Evolutionary conservation across 2,888 invertebrate genomes (phyloP).

Genomic region (Chymomyza fuscimana): DNA sequence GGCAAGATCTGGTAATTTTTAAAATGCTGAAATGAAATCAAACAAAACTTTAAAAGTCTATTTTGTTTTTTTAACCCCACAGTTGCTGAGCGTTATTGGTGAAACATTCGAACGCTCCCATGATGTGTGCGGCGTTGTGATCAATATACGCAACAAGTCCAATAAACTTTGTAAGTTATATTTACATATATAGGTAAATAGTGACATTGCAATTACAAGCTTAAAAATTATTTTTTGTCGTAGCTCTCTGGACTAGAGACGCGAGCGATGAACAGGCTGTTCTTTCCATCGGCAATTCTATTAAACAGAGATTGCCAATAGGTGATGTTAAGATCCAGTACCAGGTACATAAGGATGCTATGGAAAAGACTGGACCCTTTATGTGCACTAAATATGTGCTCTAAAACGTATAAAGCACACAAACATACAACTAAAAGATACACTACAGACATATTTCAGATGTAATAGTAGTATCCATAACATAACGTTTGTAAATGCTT

Average conservation of each 20-base stretch:
- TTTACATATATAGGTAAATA: not conserved
- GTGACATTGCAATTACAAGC: no score
- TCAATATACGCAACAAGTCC: slow-evolving; percentile 93
- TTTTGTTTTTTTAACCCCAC: slow-evolving; percentile 2
- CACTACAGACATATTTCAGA: no score
- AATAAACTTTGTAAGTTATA: slow-evolving; percentile 90
- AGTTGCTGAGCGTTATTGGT: slow-evolving; percentile 92
- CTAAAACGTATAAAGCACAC: not conserved
- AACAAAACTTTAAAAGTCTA: not conserved
- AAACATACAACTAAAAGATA: not conserved
- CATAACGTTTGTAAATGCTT: slow-evolving; percentile 35
- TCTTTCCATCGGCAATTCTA: slow-evolving; percentile 90
- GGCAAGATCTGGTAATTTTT: slow-evolving; percentile 86
- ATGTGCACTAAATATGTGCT: slow-evolving; percentile 81
- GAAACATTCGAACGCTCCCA: slow-evolving; percentile 96
- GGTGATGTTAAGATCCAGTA: slow-evolving; percentile 82
- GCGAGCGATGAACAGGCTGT: slow-evolving; percentile 86
- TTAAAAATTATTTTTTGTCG: not conserved
- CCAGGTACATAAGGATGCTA: slow-evolving; percentile 90
- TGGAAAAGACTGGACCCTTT: slow-evolving; percentile 87
- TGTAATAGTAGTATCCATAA: no score
- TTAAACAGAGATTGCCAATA: slow-evolving; percentile 88
- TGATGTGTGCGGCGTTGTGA: slow-evolving; percentile 96
- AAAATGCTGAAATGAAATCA: not conserved
- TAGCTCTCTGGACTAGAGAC: slow-evolving; percentile 93